Evolutionary conservation across 2,888 invertebrate species (phyloP).

Genomic region (Leucania comma): DNA sequence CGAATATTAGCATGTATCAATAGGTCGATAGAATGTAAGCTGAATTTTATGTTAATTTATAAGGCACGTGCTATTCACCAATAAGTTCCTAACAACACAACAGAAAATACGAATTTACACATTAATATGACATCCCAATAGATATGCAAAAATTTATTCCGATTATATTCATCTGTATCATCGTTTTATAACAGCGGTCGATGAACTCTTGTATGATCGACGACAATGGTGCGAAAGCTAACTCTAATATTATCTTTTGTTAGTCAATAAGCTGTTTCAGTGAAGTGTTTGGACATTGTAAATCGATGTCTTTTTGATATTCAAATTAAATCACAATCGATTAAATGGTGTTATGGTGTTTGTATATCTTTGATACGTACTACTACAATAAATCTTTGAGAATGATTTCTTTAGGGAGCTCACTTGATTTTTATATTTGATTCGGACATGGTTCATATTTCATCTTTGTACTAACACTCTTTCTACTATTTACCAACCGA

Average conservation of each 20-base stretch:
- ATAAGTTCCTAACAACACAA: conserved; percentile 57
- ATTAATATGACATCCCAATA: conserved; percentile 79
- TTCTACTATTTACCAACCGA: conserved; percentile 11
- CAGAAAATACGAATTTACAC: conserved; percentile 80
- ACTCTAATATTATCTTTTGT: conserved; percentile 68
- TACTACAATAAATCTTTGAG: not conserved
- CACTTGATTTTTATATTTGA: not conserved
- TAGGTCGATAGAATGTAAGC: conserved; percentile 60
- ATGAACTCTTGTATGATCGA: conserved; percentile 80
- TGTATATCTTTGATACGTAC: conserved; percentile 29
- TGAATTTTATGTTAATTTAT: conserved; percentile 77
- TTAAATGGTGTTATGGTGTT: conserved; percentile 37
- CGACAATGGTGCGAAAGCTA: conserved; percentile 71
- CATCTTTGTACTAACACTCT: not conserved
- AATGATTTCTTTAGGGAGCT: conserved; percentile 1
- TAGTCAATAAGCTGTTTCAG: conserved; percentile 60
- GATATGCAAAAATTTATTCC: conserved; percentile 86
- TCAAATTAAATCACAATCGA: conserved; percentile 58
- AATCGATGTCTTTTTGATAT: conserved; percentile 65
- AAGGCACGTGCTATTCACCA: conserved; percentile 69
- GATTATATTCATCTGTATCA: conserved; percentile 80
- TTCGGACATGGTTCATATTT: not conserved
- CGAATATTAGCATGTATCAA: conserved; percentile 55
- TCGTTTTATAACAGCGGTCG: conserved; percentile 79
- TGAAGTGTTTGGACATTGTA: conserved; percentile 58